phyloP scores from a whole-genome alignment of 2,113 vertebrate species.

The Stegostoma tigrinum region DNA sequence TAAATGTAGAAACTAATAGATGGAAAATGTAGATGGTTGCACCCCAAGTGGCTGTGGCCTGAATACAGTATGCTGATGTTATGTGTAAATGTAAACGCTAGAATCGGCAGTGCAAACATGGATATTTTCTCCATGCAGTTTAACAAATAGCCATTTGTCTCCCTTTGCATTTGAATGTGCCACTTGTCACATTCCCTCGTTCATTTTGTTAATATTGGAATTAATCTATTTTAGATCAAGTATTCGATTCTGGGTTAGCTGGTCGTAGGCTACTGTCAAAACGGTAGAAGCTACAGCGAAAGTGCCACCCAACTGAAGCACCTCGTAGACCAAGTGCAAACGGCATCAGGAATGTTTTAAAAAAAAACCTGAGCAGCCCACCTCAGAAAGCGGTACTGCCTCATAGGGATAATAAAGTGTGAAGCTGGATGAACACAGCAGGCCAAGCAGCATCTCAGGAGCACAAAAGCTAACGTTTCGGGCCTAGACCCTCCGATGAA shows the following conservation, averaged over 20 bases:
- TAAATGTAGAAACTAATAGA: not conserved
- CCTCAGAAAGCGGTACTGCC: too few species aligned
- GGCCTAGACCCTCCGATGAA: too few species aligned
- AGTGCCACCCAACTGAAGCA: too few species aligned
- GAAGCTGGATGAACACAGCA: too few species aligned
- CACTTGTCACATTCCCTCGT: not conserved
- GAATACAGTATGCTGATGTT: too few species aligned
- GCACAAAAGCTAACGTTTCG: too few species aligned
- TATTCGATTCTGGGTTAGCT: not conserved
- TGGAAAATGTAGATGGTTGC: not conserved
- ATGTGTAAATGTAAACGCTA: not conserved
- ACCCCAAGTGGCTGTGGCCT: not conserved
- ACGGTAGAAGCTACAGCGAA: not conserved
- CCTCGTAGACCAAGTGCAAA: too few species aligned
- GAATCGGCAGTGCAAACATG: not conserved
- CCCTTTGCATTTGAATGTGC: not conserved
- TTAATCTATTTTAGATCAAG: not conserved
- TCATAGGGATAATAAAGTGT: too few species aligned
- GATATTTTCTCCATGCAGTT: not conserved
- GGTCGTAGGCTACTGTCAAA: not conserved
- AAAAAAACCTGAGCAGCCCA: too few species aligned
- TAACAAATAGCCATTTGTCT: not conserved
- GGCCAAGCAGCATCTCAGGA: too few species aligned
- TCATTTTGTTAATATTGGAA: not conserved
- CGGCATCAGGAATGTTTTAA: too few species aligned